phyloP scores from a whole-genome alignment of 2,888 invertebrate species.

The Drosophila paranaensis region DNA sequence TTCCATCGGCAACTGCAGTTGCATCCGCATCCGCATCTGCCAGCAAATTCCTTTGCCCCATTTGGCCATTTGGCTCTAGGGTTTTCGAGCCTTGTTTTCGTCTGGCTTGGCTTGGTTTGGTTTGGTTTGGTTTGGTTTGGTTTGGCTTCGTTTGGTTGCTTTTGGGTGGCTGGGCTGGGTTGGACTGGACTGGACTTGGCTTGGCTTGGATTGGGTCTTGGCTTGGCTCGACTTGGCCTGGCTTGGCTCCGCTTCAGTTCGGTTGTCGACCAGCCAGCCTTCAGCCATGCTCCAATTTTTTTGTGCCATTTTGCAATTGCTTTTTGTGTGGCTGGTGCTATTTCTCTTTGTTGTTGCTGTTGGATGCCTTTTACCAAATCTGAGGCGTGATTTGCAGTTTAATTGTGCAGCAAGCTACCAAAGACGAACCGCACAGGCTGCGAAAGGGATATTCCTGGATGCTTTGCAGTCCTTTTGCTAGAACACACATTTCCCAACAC shows the following conservation, averaged over 20 bases:
- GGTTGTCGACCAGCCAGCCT: slow-evolving; percentile 36
- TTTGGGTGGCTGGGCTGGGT: background rate
- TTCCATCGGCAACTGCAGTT: slow-evolving; percentile 20
- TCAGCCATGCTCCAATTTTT: slow-evolving; percentile 72
- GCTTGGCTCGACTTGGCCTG: background rate
- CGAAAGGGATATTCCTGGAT: slow-evolving; percentile 53
- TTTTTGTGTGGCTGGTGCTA: slow-evolving; percentile 62
- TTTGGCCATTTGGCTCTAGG: slow-evolving; percentile 32
- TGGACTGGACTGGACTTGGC: background rate
- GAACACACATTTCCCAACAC: slow-evolving; percentile 12
- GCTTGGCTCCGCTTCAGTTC: slow-evolving; percentile 11
- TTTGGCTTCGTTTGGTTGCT: slow-evolving; percentile 20
- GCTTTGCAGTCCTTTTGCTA: slow-evolving; percentile 18
- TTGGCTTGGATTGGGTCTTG: slow-evolving; percentile 9
- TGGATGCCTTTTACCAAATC: slow-evolving; percentile 69
- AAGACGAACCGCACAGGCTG: slow-evolving; percentile 47
- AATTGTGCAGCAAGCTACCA: slow-evolving; percentile 73
- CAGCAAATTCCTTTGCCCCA: slow-evolving; percentile 25
- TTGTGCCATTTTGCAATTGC: slow-evolving; percentile 69
- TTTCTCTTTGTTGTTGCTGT: slow-evolving; percentile 16
- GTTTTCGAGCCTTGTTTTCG: slow-evolving; percentile 33
- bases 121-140: slow-evolving; percentile 23
- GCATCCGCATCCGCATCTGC: slow-evolving; percentile 20
- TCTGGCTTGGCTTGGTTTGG: slow-evolving; percentile 25
- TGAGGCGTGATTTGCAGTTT: slow-evolving; percentile 76